These are phyloP conservation scores for Eulemur coronatus DNA, from an alignment of 2,797 vertebrate species.

Conservation along the genomic window DNA sequence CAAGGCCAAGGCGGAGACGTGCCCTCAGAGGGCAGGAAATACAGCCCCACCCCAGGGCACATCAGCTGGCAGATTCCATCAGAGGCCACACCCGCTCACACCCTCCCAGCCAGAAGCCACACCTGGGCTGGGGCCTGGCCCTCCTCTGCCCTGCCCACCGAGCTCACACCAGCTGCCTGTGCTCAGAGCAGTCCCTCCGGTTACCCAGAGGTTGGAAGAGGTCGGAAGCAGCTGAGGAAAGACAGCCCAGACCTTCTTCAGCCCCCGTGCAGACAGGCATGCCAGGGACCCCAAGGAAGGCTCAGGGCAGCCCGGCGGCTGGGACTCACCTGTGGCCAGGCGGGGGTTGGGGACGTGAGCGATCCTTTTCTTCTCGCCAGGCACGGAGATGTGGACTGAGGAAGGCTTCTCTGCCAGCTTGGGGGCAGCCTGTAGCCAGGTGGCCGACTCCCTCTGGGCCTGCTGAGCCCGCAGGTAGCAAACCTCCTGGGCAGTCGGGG, in stretches of 20 bases:
- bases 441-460: constrained; percentile 89
- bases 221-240: background rate
- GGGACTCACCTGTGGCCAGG: constrained; percentile 60
- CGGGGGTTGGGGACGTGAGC: constrained; percentile 90
- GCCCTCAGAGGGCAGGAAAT: background rate
- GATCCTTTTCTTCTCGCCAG: constrained; percentile 93
- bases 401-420: constrained; percentile 78
- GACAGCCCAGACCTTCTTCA: too few species aligned
- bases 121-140: background rate
- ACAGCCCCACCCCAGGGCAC: background rate
- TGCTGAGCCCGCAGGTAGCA: constrained; percentile 95
- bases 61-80: background rate
- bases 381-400: constrained; percentile 68
- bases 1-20: background rate
- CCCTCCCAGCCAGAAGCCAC: background rate
- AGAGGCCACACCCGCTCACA: too few species aligned
- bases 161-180: background rate
- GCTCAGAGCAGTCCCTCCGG: background rate
- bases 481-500: constrained; percentile 93
- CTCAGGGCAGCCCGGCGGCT: too few species aligned
- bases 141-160: too few species aligned
- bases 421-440: constrained; percentile 83
- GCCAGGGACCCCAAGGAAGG: too few species aligned
- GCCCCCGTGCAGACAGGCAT: too few species aligned
- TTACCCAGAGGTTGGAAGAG: background rate